Base-by-base conservation (phyloP, 1,140 invertebrate species). In the Apis laboriosa region DNA sequence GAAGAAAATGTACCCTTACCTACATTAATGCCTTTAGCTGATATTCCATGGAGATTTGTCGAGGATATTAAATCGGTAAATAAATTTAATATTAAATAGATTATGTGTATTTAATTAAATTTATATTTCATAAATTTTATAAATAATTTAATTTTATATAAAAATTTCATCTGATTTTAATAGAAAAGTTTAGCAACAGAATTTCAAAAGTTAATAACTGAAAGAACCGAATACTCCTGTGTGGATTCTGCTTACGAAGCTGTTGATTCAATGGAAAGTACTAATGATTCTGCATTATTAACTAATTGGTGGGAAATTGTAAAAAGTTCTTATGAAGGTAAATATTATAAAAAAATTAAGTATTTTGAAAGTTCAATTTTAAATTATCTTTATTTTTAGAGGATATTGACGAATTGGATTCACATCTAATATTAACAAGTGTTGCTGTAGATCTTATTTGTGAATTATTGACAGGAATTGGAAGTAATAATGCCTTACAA, bases 161-260 rank as follows among this genome's bases (percentile, higher is more conserved):
- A 49, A 56, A 55, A 19, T 49, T 60, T 8, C 24, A 21, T 58
- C 8, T 72, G 3, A 60, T 85, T 76, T 21, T 77, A 77, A 24
- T 55, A 91, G 84, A 90, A 88, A 78, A 93, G 82, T 78, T 64
- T 93, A 55, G 70, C 87, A n/a, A 17, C 66, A 9, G 88, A 93
- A 84, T 77, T 93, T 9, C 85, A 92, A 61, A 88, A 92, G 73
- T 74, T 93, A 28, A 86, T 93, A 12, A 85, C 89, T 28, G 93
- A 93, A 80, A 90, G 91, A 80, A 90, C 86, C 12, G 92, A 93
- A 51, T 93, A 93, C 79, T 93, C 86, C 84, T 89, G 86, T 0
- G 92, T 93, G n/a, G 93, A 93, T 61, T 92, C 92, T 73, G 93
- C 93, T 73, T 93, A 93, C 21, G 93, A 93, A 84, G 93, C 93